Percentiles rank a stretch among this genome's conserved stretches.
These are phyloP conservation scores for Tokudaia muenninki DNA, from an alignment of 2,797 vertebrate genomes.

Conservation along the genomic window DNA sequence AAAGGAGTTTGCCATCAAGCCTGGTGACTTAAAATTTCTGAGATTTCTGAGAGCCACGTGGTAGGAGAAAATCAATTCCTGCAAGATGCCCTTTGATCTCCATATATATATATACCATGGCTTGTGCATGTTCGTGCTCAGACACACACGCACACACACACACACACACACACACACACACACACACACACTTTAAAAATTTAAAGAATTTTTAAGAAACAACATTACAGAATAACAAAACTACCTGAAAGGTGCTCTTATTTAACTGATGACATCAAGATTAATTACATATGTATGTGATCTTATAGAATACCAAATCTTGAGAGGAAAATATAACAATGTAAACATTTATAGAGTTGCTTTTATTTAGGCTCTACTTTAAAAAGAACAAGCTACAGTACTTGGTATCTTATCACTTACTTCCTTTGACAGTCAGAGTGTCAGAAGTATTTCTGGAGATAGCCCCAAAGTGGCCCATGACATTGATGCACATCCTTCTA, in stretches of 20 bases:
- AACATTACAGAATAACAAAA: constrained; percentile 1
- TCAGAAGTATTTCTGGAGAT: neutral
- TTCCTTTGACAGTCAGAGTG: neutral
- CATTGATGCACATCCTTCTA: neutral
- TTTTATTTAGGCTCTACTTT: constrained; percentile 50
- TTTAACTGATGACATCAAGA: neutral
- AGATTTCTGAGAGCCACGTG: neutral
- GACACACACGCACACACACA: no score
- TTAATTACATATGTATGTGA: neutral
- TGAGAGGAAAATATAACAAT: neutral
- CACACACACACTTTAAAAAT: neutral
- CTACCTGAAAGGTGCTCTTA: neutral
- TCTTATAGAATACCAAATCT: neutral
- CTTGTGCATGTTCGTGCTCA: neutral
- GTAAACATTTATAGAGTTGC: neutral
- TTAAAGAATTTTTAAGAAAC: neutral
- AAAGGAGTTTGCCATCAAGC: neutral
- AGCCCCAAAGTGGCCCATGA: neutral
- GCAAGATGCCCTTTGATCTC: neutral
- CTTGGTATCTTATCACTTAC: neutral
- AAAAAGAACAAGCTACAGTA: neutral
- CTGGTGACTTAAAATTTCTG: neutral
- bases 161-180: neutral
- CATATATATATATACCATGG: neutral
- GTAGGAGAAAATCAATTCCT: neutral